phyloP scores from a whole-genome alignment of 2,888 invertebrate genomes.

The Thysanoteuthis rhombus region DNA sequence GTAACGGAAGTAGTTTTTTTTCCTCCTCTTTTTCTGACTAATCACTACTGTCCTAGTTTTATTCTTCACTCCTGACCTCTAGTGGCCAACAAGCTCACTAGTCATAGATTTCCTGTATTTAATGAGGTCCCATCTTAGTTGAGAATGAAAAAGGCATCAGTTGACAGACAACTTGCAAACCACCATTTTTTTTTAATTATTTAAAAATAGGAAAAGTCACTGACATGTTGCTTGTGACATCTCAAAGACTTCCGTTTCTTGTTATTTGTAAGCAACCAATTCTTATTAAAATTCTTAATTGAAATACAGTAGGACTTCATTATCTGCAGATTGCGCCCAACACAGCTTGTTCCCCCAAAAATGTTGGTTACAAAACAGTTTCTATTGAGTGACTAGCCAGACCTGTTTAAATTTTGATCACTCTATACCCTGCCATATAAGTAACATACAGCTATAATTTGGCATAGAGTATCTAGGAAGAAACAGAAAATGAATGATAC shows the following conservation, averaged over 20 bases:
- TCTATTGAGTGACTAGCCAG: too few relatives aligned
- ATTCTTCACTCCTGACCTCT: background rate
- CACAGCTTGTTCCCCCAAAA: too few relatives aligned
- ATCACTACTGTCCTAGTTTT: background rate
- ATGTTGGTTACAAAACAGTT: too few relatives aligned
- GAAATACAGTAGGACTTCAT: too few relatives aligned
- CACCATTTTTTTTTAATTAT: background rate
- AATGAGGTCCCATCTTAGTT: background rate
- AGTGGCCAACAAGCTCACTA: background rate
- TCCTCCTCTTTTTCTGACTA: background rate
- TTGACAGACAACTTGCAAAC: background rate
- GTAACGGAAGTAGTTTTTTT: background rate
- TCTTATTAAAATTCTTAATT: background rate
- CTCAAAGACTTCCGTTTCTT: background rate
- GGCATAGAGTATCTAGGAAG: too few relatives aligned
- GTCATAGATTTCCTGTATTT: background rate
- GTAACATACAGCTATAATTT: too few relatives aligned
- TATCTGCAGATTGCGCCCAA: too few relatives aligned
- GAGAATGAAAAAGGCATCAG: background rate
- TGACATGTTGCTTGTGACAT: background rate
- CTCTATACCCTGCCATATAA: too few relatives aligned
- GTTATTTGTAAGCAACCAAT: background rate
- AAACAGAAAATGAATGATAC: too few relatives aligned
- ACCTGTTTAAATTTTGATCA: too few relatives aligned
- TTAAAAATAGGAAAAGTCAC: background rate